phyloP scores from a whole-genome alignment of 2,113 vertebrate species.

The Perognathus longimembris region DNA sequence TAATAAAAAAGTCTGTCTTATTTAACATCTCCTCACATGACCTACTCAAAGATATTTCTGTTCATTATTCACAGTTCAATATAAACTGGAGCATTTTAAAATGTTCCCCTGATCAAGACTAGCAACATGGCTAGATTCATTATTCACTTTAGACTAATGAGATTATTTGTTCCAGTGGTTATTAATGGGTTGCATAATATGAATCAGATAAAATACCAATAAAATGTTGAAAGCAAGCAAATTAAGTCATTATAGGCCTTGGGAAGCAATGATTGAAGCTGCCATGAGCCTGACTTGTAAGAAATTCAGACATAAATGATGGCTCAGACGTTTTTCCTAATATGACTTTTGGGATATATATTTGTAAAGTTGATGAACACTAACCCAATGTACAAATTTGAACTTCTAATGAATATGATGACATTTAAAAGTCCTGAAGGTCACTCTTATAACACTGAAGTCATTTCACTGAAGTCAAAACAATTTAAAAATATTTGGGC shows the following conservation, averaged over 20 bases:
- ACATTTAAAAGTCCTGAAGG: conserved; percentile 65
- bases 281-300: conserved; percentile 47
- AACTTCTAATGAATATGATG: conserved; percentile 71
- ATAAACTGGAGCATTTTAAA: conserved; percentile 64
- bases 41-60: not conserved
- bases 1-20: conserved; percentile 67
- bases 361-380: conserved; percentile 64
- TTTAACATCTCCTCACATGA: conserved; percentile 64
- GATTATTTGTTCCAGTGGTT: conserved; percentile 73
- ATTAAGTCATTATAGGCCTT: conserved; percentile 56
- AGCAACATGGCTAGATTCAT: conserved; percentile 63
- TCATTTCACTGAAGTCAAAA: conserved; percentile 62
- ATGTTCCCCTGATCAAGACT: conserved; percentile 60
- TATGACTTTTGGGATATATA: conserved; percentile 79
- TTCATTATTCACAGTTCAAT: conserved; percentile 15
- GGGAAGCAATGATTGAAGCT: conserved; percentile 25
- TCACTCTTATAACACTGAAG: conserved; percentile 62
- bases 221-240: conserved; percentile 74
- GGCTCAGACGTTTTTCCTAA: conserved; percentile 65
- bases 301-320: conserved; percentile 58
- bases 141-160: conserved; percentile 75
- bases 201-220: conserved; percentile 65
- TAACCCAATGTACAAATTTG: conserved; percentile 67
- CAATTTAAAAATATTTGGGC: conserved; percentile 45
- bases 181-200: conserved; percentile 79